These are phyloP conservation scores for Vimba vimba DNA, from an alignment of 2,113 vertebrate genomes.

Conservation along the genomic window DNA sequence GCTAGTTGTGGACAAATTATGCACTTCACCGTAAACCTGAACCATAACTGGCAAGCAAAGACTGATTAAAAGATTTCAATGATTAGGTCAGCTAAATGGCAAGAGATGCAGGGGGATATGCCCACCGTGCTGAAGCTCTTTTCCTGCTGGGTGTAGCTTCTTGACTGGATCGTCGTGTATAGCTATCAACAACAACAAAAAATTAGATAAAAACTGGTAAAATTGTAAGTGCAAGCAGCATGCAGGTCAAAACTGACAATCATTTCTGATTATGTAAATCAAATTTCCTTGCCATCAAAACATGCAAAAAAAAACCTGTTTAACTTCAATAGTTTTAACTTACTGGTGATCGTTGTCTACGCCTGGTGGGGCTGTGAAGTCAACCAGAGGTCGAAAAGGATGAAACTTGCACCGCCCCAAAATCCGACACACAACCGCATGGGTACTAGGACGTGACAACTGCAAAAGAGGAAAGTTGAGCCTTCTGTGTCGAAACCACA, in stretches of 20 bases:
- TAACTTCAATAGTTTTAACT: not conserved
- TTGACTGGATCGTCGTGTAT: slow-evolving; percentile 48
- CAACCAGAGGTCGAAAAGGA: slow-evolving; percentile 49
- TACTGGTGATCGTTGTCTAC: slow-evolving; percentile 60
- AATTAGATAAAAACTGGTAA: slow-evolving; percentile 20
- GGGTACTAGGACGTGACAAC: slow-evolving; percentile 22
- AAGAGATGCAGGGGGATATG: slow-evolving; percentile 12
- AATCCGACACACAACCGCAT: slow-evolving; percentile 44
- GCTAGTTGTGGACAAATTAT: not conserved
- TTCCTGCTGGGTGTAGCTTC: slow-evolving; percentile 52
- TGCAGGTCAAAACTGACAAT: slow-evolving; percentile 1
- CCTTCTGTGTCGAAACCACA: slow-evolving; percentile 46
- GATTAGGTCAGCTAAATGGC: not conserved
- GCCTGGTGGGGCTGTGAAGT: slow-evolving; percentile 52
- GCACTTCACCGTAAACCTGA: slow-evolving; percentile 1
- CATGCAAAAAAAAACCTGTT: not conserved
- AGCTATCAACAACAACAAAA: slow-evolving; percentile 55
- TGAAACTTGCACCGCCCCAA: slow-evolving; percentile 32
- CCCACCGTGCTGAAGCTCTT: slow-evolving; percentile 52
- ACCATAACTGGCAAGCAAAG: not conserved
- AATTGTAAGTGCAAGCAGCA: slow-evolving; percentile 22
- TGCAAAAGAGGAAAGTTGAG: slow-evolving; percentile 30
- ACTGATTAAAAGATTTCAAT: not conserved
- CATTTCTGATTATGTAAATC: not conserved
- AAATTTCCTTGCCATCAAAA: slow-evolving; percentile 11